Percentiles rank a stretch among this genome's conserved stretches.
These are phyloP conservation scores for Gryon sp. DNA, from an alignment of 1,140 invertebrate genomes.

Conservation along the genomic window DNA sequence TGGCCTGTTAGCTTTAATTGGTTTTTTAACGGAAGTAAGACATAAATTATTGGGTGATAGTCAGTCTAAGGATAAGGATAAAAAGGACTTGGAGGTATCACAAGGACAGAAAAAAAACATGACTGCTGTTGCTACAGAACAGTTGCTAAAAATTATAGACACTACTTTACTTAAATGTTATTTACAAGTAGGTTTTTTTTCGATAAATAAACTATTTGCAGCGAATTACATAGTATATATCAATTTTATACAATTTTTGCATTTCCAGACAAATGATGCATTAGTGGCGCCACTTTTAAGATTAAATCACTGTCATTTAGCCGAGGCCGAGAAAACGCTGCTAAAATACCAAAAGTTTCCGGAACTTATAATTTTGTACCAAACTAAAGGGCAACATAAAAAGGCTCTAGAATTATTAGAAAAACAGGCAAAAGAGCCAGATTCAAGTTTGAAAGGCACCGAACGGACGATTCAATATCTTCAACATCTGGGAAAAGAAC, in stretches of 20 bases:
- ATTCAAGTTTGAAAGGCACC: conserved; percentile 89
- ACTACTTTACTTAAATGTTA: conserved; percentile 98
- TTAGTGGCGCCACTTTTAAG: conserved; percentile 93
- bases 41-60: conserved; percentile 80
- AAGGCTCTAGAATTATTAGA: conserved; percentile 94
- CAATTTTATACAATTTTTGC: conserved; percentile 9
- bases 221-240: neutral
- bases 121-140: conserved; percentile 77
- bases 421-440: conserved; percentile 87
- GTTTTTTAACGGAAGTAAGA: conserved; percentile 91
- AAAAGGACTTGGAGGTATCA: conserved; percentile 72
- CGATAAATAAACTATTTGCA: neutral
- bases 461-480: conserved; percentile 94
- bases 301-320: conserved; percentile 96
- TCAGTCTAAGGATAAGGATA: conserved; percentile 74
- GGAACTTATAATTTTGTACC: conserved; percentile 97
- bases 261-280: conserved; percentile 93
- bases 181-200: conserved; percentile 84
- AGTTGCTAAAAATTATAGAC: conserved; percentile 95
- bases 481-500: conserved; percentile 91
- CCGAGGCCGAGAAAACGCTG: conserved; percentile 95
- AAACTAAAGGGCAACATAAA: conserved; percentile 94
- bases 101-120: conserved; percentile 73
- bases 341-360: conserved; percentile 92
- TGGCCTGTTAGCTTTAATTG: conserved; percentile 92